These are phyloP conservation scores for Mustelus asterias DNA, from an alignment of 2,113 vertebrate species.

Conservation along the genomic window DNA sequence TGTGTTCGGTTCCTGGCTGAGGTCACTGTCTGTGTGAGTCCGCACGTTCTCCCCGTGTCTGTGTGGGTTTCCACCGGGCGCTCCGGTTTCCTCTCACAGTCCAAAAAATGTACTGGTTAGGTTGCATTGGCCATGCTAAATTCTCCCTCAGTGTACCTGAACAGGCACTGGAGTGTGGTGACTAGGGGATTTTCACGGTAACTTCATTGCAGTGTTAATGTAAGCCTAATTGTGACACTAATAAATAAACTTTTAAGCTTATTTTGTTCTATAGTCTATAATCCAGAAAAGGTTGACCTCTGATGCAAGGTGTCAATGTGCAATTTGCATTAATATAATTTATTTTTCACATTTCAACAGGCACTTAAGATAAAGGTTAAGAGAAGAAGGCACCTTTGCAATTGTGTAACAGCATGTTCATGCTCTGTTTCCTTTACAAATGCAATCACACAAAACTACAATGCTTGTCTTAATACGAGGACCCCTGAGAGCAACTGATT, in stretches of 20 bases:
- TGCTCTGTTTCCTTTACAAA: background rate
- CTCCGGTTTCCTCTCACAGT: too few relatives aligned
- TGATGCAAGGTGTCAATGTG: background rate
- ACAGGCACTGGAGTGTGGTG: too few relatives aligned
- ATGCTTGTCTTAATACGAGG: background rate
- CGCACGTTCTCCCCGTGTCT: too few relatives aligned
- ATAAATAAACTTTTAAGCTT: background rate
- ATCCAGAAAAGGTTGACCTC: background rate
- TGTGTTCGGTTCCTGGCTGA: too few relatives aligned
- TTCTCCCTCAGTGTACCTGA: too few relatives aligned
- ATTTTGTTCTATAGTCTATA: background rate
- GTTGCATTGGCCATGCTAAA: too few relatives aligned
- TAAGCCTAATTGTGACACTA: too few relatives aligned
- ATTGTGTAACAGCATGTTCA: background rate
- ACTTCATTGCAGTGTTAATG: too few relatives aligned
- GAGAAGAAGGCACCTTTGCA: background rate
- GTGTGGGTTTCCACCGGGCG: too few relatives aligned
- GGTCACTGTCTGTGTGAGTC: too few relatives aligned
- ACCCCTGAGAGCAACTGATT: background rate
- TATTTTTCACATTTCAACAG: background rate
- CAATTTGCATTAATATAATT: background rate
- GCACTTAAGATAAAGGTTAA: background rate
- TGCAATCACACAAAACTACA: background rate
- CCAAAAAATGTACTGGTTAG: too few relatives aligned
- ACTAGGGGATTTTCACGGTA: too few relatives aligned